Percentiles rank a stretch among this genome's conserved stretches.
Evolutionary conservation across 2,888 invertebrate species (phyloP).

Genomic region (Aromia moschata): DNA sequence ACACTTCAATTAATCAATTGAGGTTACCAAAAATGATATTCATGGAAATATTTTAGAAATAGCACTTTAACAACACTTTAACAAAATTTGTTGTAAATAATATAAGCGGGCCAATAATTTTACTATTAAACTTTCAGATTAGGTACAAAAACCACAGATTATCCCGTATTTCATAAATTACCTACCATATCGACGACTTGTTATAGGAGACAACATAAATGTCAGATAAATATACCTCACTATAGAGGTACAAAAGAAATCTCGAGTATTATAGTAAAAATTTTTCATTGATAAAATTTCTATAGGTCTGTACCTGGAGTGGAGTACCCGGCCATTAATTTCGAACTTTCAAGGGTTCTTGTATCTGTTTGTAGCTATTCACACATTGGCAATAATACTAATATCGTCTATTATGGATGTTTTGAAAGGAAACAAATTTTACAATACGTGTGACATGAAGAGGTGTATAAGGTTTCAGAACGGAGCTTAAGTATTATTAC

Average conservation of each 20-base stretch:
- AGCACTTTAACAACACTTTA: too few species aligned
- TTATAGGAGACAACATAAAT: too few species aligned
- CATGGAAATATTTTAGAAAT: too few species aligned
- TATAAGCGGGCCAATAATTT: too few species aligned
- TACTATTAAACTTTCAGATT: too few species aligned
- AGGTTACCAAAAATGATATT: too few species aligned
- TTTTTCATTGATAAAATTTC: conserved; percentile 16
- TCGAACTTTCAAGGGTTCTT: conserved; percentile 39
- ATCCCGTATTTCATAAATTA: too few species aligned
- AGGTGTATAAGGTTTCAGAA: conserved; percentile 9
- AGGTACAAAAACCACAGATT: too few species aligned
- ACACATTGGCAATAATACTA: conserved; percentile 40
- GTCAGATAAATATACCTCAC: too few species aligned
- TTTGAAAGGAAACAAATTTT: conserved; percentile 18
- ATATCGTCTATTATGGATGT: conserved; percentile 34
- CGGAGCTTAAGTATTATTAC: background rate
- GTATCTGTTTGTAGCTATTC: conserved; percentile 29
- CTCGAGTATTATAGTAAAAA: conserved; percentile 12
- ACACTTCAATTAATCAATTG: too few species aligned
- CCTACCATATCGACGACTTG: too few species aligned
- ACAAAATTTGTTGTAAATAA: too few species aligned
- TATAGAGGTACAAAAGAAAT: background rate
- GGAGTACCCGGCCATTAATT: conserved; percentile 30
- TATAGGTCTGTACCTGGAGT: conserved; percentile 34
- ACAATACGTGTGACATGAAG: conserved; percentile 21